phyloP scores from a whole-genome alignment of 2,797 vertebrate species.

The Cyclopterus lumpus region DNA sequence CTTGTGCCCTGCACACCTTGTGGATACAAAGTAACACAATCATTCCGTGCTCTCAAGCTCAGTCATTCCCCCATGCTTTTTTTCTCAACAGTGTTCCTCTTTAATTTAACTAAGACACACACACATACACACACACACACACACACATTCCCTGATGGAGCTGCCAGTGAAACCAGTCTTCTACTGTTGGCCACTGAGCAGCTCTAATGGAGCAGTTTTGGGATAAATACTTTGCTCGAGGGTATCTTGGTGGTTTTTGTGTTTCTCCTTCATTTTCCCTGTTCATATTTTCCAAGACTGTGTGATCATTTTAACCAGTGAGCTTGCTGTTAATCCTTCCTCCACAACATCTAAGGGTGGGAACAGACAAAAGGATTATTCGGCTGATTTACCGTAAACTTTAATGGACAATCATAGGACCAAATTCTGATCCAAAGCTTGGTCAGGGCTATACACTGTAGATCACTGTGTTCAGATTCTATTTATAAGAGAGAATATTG shows the following conservation, averaged over 20 bases:
- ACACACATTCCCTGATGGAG: slow-evolving; percentile 35
- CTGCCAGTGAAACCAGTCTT: slow-evolving; percentile 57
- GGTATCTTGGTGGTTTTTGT: slow-evolving; percentile 69
- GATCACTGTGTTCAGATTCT: slow-evolving; percentile 25
- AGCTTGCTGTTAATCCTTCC: slow-evolving; percentile 51
- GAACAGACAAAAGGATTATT: slow-evolving; percentile 55
- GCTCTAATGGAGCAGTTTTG: slow-evolving; percentile 63
- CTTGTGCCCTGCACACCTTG: slow-evolving; percentile 22
- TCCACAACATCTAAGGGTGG: slow-evolving; percentile 56
- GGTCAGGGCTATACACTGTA: slow-evolving; percentile 16
- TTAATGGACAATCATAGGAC: slow-evolving; percentile 53
- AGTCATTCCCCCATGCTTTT: slow-evolving; percentile 21
- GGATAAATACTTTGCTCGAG: slow-evolving; percentile 69
- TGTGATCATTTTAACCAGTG: slow-evolving; percentile 64
- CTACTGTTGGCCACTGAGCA: slow-evolving; percentile 51
- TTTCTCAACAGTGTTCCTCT: slow-evolving; percentile 18
- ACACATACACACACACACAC: slow-evolving; percentile 16
- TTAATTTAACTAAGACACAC: slow-evolving; percentile 30
- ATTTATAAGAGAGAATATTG: slow-evolving; percentile 27
- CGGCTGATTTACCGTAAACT: slow-evolving; percentile 59
- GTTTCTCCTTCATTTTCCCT: slow-evolving; percentile 61
- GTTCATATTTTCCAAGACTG: slow-evolving; percentile 75
- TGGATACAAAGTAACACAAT: slow-evolving; percentile 28
- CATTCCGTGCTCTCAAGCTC: slow-evolving; percentile 15
- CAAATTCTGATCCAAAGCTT: slow-evolving; percentile 63